Evolutionary conservation across 2,888 invertebrate genomes (phyloP), one percentile per base, ranked within the genome.

Genomic region (Phoenoteleia sp.): DNA sequence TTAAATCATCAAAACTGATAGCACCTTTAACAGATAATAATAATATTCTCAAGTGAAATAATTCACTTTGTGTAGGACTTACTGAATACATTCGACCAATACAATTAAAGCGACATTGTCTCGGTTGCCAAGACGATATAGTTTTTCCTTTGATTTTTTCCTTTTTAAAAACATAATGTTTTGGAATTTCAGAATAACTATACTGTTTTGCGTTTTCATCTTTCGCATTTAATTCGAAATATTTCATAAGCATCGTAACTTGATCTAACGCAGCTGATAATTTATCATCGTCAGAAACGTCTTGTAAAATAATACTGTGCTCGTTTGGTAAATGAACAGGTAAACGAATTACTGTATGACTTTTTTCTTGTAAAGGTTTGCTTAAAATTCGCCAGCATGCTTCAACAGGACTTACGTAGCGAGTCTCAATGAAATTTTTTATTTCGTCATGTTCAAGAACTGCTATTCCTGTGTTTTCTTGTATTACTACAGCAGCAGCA

Each of bases 221-320:
- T 2, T 29, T n/a, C 15, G n/a, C 9, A 54, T 54, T 54, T 29
- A 54, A 54, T 29, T 27, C 29, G 29, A 54, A 54, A 17, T 54
- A 54, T 15, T 54, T 29, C 7, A 54, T 27, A 29, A 54, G 54
- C 29, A 29, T 29, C 4, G 54, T 54, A 15, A 3, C 6, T 27
- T 54, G 27, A 54, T 29, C 29, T 21, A 54, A 27, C 27, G 29
- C 5, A 15, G 54, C 23, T 11, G 49, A 21, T 49, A 49, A 21
- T 49, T 49, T 49, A 5, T 49, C 21, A 11, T 49, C 49, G 21
- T 49, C 23, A 13, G 23, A 49, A 21, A 21, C 11, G 11, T 49
- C 49, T 49, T 49, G 49, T 49, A 49, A 49, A 21, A 21, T 21
- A 11, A 49, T 11, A 29, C 19, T 85, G 66, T 87, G 88, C 23